Base-by-base conservation (phyloP, 2,888 invertebrate genomes). In the Syrphus vitripennis region DNA sequence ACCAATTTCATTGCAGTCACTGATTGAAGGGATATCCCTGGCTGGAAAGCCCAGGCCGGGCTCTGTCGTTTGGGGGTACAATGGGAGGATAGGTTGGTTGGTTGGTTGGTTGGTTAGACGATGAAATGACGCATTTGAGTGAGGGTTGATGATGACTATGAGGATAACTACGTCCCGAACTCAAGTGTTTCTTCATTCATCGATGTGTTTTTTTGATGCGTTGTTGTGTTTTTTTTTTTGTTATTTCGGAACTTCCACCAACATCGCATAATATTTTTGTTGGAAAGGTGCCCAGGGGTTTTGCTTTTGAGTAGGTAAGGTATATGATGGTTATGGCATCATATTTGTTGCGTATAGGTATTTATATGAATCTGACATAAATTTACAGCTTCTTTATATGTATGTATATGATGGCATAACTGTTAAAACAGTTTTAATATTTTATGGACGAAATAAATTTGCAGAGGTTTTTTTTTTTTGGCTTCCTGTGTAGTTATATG, bases 1-100 rank as follows among this genome's bases (percentile, higher is more conserved):
- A 81, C 69, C 81, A 77, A 86, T 86, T 77, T 81, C 77, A 81
- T 71, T 72, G 80, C 71, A 80, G 57, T 72, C 59, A 53, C 84
- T 80, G 84, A 84, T 84, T 84, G 71, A 76, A 70, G 76, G 67
- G 31, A 71, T 65, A 42, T 57, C 48, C 19, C 14, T n/a, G 9
- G 12, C 7, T 12, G 31, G 65, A 19, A 48, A n/a, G 7, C 3
- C 4, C 48, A 21, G 21, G 48, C 7, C 3, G 24, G 14, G 24
- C 3, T 10, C 9, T 34, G 48, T n/a, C 9, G 7, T 48, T 2
- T 19, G 7, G 19, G n/a, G n/a, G n/a, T n/a, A n/a, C n/a, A n/a
- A n/a, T n/a, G n/a, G n/a, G n/a, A n/a, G n/a, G n/a, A n/a, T n/a
- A n/a, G 34, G 37, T 42, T 9, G 45, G 10, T 4, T 34, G 34